These are phyloP conservation scores for Ibycter americanus DNA, from an alignment of 2,797 vertebrate species.

Conservation along the genomic window DNA sequence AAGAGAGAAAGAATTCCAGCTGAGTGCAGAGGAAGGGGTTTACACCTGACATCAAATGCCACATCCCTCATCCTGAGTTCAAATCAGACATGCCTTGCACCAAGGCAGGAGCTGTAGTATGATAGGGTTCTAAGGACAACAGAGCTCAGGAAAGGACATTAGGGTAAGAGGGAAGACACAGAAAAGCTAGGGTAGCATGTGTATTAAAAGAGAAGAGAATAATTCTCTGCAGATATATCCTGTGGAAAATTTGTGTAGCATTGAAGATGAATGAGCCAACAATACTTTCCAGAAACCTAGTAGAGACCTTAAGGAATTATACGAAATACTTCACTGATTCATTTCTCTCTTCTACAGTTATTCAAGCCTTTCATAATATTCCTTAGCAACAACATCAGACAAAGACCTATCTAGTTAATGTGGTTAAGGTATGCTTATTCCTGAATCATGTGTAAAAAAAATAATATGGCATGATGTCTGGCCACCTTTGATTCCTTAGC, in stretches of 20 bases:
- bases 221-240: background rate
- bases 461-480: background rate
- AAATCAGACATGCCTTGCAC: background rate
- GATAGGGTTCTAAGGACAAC: background rate
- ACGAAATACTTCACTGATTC: background rate
- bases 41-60: background rate
- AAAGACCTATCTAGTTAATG: background rate
- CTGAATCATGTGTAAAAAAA: background rate
- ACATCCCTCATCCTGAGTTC: background rate
- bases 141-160: background rate
- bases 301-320: background rate
- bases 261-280: background rate
- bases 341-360: background rate
- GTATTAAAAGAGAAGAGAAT: background rate
- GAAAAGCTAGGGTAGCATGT: fast-evolving
- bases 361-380: background rate
- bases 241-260: background rate
- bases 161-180: background rate
- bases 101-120: background rate
- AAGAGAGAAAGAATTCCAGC: background rate
- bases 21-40: background rate
- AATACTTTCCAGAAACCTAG: background rate
- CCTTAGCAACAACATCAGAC: background rate
- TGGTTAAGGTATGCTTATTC: background rate
- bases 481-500: background rate